Evolutionary conservation across 64 coral and sea anemone species (phyloP).

Genomic region (Pachyseris speciosa): DNA sequence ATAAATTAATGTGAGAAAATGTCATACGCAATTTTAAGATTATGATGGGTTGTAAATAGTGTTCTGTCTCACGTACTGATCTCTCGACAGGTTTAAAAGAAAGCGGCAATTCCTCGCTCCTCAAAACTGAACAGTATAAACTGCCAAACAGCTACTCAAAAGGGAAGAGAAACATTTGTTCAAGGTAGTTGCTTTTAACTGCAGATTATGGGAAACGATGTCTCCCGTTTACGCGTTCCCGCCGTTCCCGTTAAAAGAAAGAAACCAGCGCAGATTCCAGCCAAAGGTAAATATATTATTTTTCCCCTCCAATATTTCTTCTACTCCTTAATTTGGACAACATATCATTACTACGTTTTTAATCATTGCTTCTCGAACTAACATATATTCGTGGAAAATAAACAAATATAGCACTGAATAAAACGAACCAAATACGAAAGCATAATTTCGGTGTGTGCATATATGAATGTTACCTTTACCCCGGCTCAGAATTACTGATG

Average conservation of each 20-base stretch:
- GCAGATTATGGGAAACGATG: slow-evolving; percentile 16
- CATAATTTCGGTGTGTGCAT: too few species aligned
- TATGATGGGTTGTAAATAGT: too few species aligned
- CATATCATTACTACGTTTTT: too few species aligned
- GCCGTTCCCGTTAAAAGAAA: not conserved
- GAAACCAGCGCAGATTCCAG: not conserved
- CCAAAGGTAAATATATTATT: not conserved
- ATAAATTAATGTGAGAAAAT: not conserved
- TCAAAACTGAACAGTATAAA: not conserved
- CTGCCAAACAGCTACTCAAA: not conserved
- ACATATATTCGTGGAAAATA: too few species aligned
- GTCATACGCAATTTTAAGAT: not conserved
- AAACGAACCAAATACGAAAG: too few species aligned
- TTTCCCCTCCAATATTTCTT: not conserved
- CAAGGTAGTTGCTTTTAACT: too few species aligned
- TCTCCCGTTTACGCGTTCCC: not conserved
- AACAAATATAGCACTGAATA: too few species aligned
- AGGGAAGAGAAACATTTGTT: not conserved
- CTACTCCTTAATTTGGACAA: not conserved
- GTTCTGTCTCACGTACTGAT: not conserved
- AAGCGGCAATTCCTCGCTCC: not conserved
- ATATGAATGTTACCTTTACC: too few species aligned
- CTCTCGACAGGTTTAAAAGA: not conserved
- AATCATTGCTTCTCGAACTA: too few species aligned
- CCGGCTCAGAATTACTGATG: too few species aligned